phyloP scores from a whole-genome alignment of 2,113 vertebrate genomes.

The Arenaria interpres region DNA sequence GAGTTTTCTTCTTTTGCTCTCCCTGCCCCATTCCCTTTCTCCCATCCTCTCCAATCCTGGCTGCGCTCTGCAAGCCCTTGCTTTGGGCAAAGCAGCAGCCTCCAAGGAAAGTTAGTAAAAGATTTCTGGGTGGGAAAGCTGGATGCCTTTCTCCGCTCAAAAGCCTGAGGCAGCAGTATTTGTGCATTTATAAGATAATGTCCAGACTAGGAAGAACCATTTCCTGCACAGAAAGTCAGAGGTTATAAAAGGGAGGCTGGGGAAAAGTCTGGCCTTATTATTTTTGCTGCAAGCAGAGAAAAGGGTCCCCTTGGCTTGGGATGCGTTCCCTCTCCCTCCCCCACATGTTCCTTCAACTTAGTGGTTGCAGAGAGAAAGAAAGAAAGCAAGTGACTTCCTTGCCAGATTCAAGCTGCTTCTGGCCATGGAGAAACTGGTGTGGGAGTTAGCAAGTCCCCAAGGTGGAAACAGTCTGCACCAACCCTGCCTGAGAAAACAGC shows the following conservation, averaged over 20 bases:
- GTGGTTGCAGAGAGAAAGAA: not conserved
- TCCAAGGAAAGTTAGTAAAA: not conserved
- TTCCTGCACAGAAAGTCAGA: not conserved
- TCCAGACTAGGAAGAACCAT: not conserved
- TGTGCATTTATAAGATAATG: not conserved
- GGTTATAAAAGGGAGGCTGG: not conserved
- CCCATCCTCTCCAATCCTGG: not conserved
- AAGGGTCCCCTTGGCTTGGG: not conserved
- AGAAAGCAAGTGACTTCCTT: not conserved
- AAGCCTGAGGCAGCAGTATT: not conserved
- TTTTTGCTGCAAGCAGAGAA: not conserved
- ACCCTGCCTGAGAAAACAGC: not conserved
- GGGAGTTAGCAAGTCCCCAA: not conserved
- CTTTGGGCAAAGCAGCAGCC: not conserved
- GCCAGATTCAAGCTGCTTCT: not conserved
- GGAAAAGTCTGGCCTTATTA: not conserved
- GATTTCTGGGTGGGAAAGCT: not conserved
- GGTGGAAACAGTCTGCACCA: not conserved
- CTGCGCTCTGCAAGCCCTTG: not conserved
- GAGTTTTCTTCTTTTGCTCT: not conserved
- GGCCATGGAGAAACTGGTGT: not conserved
- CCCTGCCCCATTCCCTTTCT: rapidly evolving
- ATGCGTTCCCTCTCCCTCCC: not conserved
- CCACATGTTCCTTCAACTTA: rapidly evolving
- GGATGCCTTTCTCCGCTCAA: not conserved